Evolutionary conservation across 2,113 vertebrate genomes (phyloP).

Genomic region (Scartelaos histophorus): DNA sequence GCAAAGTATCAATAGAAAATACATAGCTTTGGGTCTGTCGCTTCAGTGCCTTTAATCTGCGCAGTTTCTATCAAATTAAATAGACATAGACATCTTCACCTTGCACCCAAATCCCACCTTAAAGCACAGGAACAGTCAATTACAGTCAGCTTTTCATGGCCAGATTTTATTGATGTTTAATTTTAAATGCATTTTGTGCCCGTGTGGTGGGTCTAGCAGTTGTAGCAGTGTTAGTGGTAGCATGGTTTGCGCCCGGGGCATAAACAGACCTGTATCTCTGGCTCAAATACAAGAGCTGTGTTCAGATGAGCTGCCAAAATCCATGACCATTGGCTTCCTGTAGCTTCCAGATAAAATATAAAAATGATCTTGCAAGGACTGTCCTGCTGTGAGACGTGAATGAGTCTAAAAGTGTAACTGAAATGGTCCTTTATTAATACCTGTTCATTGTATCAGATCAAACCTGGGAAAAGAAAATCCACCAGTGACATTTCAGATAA

Average conservation of each 20-base stretch:
- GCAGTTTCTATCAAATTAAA: neutral
- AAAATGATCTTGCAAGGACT: neutral
- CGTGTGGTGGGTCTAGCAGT: neutral
- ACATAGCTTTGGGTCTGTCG: no score
- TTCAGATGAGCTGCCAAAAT: slow-evolving; percentile 44
- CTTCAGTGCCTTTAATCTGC: neutral
- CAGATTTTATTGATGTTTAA: neutral
- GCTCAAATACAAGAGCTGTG: slow-evolving; percentile 25
- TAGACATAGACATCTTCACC: neutral
- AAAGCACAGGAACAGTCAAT: neutral
- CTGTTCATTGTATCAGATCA: neutral
- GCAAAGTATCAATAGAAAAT: no score
- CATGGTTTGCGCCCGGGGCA: slow-evolving; percentile 29
- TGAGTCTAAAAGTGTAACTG: neutral
- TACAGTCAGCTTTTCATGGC: slow-evolving; percentile 9
- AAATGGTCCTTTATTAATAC: neutral
- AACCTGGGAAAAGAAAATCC: neutral
- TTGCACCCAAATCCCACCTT: neutral
- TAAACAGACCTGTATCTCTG: slow-evolving; percentile 45
- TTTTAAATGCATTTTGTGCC: slow-evolving; percentile 20
- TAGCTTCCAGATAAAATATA: neutral
- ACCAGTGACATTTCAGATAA: no score
- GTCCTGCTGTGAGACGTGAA: neutral
- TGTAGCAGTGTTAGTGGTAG: neutral
- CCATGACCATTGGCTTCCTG: slow-evolving; percentile 24